Evolutionary conservation across 1,140 invertebrate species (phyloP).

Genomic region (Aphidius gifuensis): DNA sequence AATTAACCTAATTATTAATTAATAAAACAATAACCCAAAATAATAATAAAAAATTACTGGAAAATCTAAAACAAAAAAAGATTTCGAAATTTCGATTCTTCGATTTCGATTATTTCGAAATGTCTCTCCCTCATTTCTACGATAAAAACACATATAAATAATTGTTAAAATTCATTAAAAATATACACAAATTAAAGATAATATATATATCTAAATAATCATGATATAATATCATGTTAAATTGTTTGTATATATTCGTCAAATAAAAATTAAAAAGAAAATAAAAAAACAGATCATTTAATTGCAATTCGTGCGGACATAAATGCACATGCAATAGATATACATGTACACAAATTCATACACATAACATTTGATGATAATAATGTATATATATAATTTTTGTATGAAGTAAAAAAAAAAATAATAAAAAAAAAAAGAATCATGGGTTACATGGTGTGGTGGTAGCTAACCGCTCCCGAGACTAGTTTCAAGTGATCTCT

Average conservation of each 20-base stretch:
- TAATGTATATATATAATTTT: neutral
- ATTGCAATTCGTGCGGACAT: constrained; percentile 9
- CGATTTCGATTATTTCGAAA: too few species aligned
- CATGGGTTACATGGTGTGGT: constrained; percentile 15
- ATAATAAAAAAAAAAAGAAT: constrained; percentile 3
- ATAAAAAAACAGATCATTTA: constrained; percentile 4
- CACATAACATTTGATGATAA: neutral
- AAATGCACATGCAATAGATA: constrained; percentile 7
- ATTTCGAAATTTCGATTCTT: too few species aligned
- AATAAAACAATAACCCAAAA: too few species aligned
- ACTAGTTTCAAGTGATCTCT: constrained; percentile 35
- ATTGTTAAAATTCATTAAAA: too few species aligned
- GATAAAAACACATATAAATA: too few species aligned
- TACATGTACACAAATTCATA: neutral
- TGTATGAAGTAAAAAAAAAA: neutral
- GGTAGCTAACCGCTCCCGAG: constrained; percentile 37
- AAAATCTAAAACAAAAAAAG: too few species aligned
- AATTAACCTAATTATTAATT: too few species aligned
- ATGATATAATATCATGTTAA: neutral
- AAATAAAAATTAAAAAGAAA: neutral
- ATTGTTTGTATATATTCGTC: neutral
- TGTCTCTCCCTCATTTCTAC: too few species aligned
- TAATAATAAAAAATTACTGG: too few species aligned
- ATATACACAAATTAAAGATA: too few species aligned
- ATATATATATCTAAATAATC: neutral